Conservation (phyloP, 2,113 vertebrate genomes). For the Poicephalus gulielmi region DNA sequence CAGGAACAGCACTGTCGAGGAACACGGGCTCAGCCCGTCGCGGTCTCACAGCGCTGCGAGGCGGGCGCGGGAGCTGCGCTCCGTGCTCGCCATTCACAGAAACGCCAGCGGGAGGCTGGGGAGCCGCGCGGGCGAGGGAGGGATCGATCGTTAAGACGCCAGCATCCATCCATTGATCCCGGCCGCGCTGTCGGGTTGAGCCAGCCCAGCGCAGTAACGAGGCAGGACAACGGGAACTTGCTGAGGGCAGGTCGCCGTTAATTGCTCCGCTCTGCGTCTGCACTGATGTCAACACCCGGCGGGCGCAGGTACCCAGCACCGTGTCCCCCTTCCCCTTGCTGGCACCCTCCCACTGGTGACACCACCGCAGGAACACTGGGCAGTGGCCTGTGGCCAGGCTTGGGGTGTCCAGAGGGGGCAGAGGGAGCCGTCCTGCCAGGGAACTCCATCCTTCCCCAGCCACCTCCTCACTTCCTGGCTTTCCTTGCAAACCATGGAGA, state of each 20-base stretch:
- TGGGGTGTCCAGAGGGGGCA: background rate
- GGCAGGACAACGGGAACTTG: background rate
- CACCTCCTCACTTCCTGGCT: fast-evolving
- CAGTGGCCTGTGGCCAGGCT: background rate
- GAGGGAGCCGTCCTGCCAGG: too few species aligned
- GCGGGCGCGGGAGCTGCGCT: background rate
- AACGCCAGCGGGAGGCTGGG: background rate
- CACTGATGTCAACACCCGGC: background rate
- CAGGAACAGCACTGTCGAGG: background rate
- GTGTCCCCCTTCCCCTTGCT: background rate
- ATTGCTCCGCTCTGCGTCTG: background rate
- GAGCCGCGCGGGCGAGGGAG: background rate
- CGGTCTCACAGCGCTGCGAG: background rate
- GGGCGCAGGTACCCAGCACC: background rate
- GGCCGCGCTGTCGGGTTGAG: background rate
- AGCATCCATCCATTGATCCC: constrained; percentile 33
- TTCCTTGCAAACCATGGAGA: background rate
- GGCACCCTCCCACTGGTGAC: background rate
- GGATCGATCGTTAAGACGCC: constrained; percentile 38
- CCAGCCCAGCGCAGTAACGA: background rate
- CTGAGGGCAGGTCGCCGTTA: background rate
- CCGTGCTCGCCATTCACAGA: background rate
- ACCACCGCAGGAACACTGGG: background rate
- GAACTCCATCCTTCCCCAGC: background rate
- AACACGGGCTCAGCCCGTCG: background rate